Evolutionary conservation across 2,797 vertebrate species (phyloP).

Genomic region (Ictinia mississippiensis): DNA sequence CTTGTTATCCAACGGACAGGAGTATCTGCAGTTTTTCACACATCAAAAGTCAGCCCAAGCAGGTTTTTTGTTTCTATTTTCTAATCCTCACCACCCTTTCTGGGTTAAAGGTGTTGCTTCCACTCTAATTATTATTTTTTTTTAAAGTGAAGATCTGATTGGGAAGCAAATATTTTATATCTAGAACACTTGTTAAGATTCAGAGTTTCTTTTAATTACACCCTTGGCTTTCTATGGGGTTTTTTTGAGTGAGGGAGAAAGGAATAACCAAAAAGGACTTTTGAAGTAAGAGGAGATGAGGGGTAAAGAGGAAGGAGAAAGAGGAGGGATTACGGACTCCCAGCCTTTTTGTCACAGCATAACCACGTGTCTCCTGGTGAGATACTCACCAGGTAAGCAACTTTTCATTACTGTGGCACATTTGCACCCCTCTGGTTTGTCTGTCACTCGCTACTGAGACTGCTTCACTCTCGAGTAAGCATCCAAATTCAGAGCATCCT

Average conservation of each 20-base stretch:
- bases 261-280: not conserved
- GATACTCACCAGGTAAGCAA: not conserved
- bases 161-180: not conserved
- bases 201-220: not conserved
- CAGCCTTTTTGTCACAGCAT: not conserved
- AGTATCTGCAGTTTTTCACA: not conserved
- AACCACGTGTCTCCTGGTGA: not conserved
- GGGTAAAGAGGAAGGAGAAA: not conserved
- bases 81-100: not conserved
- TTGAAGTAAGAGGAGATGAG: not conserved
- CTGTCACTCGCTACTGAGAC: not conserved
- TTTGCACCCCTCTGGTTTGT: not conserved
- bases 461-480: fast-evolving
- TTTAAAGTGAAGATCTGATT: not conserved
- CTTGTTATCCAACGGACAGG: not conserved
- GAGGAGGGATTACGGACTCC: not conserved
- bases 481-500: not conserved
- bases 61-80: not conserved
- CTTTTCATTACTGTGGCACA: not conserved
- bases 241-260: not conserved
- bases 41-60: not conserved
- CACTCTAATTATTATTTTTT: not conserved
- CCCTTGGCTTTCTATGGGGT: fast-evolving
- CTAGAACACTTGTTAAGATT: not conserved
- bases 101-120: not conserved